A percentile compares a stretch with the other conserved stretches of the same genome.
phyloP scores from a whole-genome alignment of 1,140 invertebrate species.

The Ceratosolen solmsi region DNA sequence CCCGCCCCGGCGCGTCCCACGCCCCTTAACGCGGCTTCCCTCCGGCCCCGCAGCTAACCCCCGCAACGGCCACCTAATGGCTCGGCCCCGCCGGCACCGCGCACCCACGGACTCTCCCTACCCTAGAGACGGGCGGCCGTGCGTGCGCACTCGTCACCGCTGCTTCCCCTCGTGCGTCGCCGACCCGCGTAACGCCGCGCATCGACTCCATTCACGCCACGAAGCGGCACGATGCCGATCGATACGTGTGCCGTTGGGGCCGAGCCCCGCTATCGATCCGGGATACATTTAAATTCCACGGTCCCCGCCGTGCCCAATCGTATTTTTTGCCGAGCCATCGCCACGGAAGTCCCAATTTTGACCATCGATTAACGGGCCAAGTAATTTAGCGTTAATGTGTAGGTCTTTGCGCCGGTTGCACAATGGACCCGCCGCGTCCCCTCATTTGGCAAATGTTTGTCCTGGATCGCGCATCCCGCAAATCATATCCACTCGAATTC shows the following conservation, averaged over 20 bases:
- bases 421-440: too few species aligned
- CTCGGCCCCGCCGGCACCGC: background rate
- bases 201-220: background rate
- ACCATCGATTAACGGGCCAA: too few species aligned
- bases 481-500: too few species aligned
- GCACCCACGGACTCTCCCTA: too few species aligned
- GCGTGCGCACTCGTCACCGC: background rate
- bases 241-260: constrained; percentile 7
- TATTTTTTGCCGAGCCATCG: background rate
- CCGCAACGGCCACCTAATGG: background rate
- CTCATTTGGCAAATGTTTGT: too few species aligned
- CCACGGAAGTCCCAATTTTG: too few species aligned
- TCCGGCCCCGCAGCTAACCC: too few species aligned
- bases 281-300: constrained; percentile 37
- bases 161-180: background rate
- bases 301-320: background rate
- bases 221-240: constrained; percentile 4
- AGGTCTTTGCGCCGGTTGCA: too few species aligned
- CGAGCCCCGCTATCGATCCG: constrained; percentile 31
- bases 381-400: too few species aligned
- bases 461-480: too few species aligned
- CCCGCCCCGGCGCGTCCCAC: background rate
- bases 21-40: background rate
- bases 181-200: background rate
- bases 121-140: background rate